phyloP scores from a whole-genome alignment of 2,888 invertebrate genomes.

The Erannis defoliaria region DNA sequence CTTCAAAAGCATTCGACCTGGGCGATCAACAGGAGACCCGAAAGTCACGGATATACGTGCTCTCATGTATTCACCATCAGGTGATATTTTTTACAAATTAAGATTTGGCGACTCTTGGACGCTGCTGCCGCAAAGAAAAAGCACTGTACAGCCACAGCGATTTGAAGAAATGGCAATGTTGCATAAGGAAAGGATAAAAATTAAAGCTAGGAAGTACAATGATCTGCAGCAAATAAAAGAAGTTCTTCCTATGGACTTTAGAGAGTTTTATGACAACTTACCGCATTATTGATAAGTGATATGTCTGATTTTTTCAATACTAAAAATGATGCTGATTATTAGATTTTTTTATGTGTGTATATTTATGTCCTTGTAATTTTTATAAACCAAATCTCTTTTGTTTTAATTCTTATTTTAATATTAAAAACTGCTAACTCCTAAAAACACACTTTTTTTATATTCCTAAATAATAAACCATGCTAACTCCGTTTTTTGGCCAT shows the following conservation, averaged over 20 bases:
- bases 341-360: no score
- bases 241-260: constrained; percentile 3
- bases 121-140: constrained; percentile 32
- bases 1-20: constrained; percentile 7
- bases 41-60: constrained; percentile 32
- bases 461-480: no score
- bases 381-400: no score
- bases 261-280: constrained; percentile 12
- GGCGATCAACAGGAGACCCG: constrained; percentile 11
- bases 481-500: no score
- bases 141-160: constrained; percentile 1
- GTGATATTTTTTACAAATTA: constrained; percentile 31
- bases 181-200: constrained; percentile 1
- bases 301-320: no score
- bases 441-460: no score
- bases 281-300: no score
- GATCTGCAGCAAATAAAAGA: constrained; percentile 17
- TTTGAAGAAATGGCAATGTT: constrained; percentile 6
- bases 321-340: no score
- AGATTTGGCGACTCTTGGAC: constrained; percentile 31
- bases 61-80: constrained; percentile 27
- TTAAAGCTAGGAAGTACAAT: constrained; percentile 8
- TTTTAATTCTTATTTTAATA: no score
- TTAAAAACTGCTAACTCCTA: no score
- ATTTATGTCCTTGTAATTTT: no score